These are phyloP conservation scores for Gallinago nigripennis DNA, from an alignment of 2,797 vertebrate species.

Conservation along the genomic window DNA sequence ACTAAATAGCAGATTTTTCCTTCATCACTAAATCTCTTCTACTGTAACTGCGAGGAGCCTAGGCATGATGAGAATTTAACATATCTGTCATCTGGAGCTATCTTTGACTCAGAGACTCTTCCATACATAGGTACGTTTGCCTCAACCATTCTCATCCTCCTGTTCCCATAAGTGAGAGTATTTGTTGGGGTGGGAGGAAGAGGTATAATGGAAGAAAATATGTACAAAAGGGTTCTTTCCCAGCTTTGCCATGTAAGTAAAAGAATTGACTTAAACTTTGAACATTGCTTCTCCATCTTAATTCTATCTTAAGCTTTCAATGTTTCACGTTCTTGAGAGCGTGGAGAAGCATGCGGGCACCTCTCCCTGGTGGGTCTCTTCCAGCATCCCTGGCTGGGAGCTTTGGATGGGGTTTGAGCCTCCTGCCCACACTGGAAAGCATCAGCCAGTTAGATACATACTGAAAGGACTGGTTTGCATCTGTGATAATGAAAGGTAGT, in stretches of 20 bases:
- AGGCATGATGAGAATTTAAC: conserved; percentile 25
- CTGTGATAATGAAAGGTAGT: not conserved
- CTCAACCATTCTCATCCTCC: not conserved
- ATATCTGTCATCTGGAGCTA: conserved; percentile 13
- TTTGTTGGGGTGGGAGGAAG: not conserved
- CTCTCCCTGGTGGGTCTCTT: not conserved
- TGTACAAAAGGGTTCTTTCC: not conserved
- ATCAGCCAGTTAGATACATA: not conserved
- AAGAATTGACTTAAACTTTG: conserved; percentile 7
- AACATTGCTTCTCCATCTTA: not conserved
- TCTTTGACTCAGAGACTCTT: conserved; percentile 40
- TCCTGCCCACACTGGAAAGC: not conserved
- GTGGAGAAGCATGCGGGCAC: not conserved
- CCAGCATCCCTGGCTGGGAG: not conserved
- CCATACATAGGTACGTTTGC: conserved; percentile 44
- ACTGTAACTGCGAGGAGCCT: not conserved
- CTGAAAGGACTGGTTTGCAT: not conserved
- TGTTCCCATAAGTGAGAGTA: not conserved
- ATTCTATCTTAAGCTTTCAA: not conserved
- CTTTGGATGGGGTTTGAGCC: not conserved
- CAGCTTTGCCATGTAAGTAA: conserved; percentile 30
- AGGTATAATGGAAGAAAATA: conserved; percentile 22
- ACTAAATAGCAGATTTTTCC: not conserved
- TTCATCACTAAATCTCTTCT: conserved; percentile 13
- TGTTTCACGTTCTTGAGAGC: not conserved